phyloP scores from a whole-genome alignment of 2,797 vertebrate genomes.

The Schizopygopsis pylzovi region DNA sequence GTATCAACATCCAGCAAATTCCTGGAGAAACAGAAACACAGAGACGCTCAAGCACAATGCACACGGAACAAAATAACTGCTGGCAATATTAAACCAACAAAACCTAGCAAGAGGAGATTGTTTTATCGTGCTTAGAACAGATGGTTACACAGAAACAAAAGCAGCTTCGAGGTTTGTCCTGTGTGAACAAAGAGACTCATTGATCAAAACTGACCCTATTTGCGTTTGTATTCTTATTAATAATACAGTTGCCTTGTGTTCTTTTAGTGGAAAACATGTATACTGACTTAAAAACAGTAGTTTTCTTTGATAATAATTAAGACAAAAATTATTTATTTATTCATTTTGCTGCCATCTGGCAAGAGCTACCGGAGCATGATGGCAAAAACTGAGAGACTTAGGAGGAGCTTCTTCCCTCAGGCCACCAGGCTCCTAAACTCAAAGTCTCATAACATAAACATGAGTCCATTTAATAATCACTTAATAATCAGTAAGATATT shows the following conservation, averaged over 20 bases:
- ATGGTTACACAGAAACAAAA: slow-evolving; percentile 34
- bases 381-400: too few species aligned
- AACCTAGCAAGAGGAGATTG: background rate
- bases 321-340: background rate
- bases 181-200: slow-evolving; percentile 42
- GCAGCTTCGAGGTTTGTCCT: slow-evolving; percentile 23
- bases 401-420: too few species aligned
- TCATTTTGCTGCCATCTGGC: too few species aligned
- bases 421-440: too few species aligned
- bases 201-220: slow-evolving; percentile 15
- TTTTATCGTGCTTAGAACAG: slow-evolving; percentile 1
- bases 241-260: background rate
- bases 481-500: too few species aligned
- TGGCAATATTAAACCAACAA: slow-evolving; percentile 5
- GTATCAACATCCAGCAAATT: slow-evolving; percentile 94
- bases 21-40: slow-evolving; percentile 72
- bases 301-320: background rate
- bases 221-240: background rate
- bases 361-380: too few species aligned
- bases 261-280: background rate
- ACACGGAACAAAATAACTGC: background rate
- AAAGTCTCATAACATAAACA: too few species aligned
- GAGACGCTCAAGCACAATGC: slow-evolving; percentile 8
- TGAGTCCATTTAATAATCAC: too few species aligned
- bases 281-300: too few species aligned